Percentiles rank a stretch among this genome's conserved stretches.
Evolutionary conservation across 2,797 vertebrate genomes (phyloP).

Genomic region (Amazonetta brasiliensis): DNA sequence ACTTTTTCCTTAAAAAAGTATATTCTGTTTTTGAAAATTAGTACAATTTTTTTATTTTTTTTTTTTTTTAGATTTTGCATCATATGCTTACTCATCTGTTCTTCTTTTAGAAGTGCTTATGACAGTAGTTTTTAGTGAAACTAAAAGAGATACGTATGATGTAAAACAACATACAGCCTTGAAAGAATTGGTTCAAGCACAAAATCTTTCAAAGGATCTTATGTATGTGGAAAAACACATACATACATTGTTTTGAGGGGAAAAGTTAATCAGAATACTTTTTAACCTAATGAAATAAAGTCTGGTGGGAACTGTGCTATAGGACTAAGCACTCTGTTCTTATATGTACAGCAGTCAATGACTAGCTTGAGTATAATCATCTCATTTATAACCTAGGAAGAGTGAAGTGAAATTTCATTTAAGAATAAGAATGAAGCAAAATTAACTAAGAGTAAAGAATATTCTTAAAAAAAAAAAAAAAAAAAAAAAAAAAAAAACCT

Average conservation of each 20-base stretch:
- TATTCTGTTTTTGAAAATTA: neutral
- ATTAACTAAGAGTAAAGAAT: neutral
- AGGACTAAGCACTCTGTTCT: neutral
- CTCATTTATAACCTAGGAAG: neutral
- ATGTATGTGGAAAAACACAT: neutral
- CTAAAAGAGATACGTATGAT: neutral
- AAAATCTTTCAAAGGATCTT: neutral
- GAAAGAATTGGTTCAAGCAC: neutral
- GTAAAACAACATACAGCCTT: neutral
- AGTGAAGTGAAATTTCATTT: neutral
- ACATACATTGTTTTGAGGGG: rapidly evolving
- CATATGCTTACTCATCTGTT: neutral
- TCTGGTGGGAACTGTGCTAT: neutral
- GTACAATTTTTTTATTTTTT: neutral
- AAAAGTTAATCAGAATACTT: neutral
- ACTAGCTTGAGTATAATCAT: neutral
- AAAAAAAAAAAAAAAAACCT: slow-evolving; percentile 22
- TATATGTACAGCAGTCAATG: neutral
- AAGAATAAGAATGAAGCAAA: neutral
- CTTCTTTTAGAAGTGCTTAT: neutral
- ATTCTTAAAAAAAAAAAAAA: slow-evolving; percentile 13
- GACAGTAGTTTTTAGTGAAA: neutral
- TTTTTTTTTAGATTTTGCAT: neutral
- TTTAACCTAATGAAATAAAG: neutral
- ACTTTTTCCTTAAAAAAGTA: neutral